These are phyloP conservation scores for Sphaerophoria rueppellii DNA, from an alignment of 2,888 invertebrate genomes.

Conservation along the genomic window DNA sequence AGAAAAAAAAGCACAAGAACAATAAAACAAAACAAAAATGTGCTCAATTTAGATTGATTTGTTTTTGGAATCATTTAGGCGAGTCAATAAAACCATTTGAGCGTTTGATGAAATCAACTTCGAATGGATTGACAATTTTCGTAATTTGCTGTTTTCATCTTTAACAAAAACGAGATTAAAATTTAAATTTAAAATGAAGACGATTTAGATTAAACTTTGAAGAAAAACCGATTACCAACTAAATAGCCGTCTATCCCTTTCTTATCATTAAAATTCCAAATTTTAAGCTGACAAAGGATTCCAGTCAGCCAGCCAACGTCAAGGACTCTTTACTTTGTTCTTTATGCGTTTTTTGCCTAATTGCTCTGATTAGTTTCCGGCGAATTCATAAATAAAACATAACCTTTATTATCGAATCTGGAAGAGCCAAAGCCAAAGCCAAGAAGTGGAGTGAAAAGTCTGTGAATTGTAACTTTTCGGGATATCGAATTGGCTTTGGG, in stretches of 20 bases:
- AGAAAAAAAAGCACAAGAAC: constrained; percentile 76
- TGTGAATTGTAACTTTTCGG: not conserved
- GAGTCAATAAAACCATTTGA: constrained; percentile 30
- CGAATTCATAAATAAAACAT: constrained; percentile 40
- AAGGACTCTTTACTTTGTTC: constrained; percentile 15
- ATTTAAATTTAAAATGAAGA: not conserved
- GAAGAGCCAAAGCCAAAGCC: not conserved
- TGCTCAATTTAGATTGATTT: constrained; percentile 64
- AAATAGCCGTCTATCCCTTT: not conserved
- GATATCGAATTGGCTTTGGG: constrained; percentile 12
- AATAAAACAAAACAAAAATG: not conserved
- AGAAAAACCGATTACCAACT: not conserved
- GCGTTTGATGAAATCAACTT: constrained; percentile 26
- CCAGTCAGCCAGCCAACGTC: not conserved
- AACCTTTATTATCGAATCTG: not conserved
- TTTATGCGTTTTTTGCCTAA: constrained; percentile 35
- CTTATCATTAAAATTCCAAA: constrained; percentile 33
- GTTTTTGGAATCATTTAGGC: constrained; percentile 18
- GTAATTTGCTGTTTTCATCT: not conserved
- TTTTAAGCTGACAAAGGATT: constrained; percentile 15
- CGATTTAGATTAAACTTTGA: constrained; percentile 11
- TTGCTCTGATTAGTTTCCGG: constrained; percentile 51
- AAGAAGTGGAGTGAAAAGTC: not conserved
- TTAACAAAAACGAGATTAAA: not conserved
- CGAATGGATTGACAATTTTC: constrained; percentile 1